phyloP scores from a whole-genome alignment of 1,140 invertebrate species.

The Ceratosolen fusciceps region DNA sequence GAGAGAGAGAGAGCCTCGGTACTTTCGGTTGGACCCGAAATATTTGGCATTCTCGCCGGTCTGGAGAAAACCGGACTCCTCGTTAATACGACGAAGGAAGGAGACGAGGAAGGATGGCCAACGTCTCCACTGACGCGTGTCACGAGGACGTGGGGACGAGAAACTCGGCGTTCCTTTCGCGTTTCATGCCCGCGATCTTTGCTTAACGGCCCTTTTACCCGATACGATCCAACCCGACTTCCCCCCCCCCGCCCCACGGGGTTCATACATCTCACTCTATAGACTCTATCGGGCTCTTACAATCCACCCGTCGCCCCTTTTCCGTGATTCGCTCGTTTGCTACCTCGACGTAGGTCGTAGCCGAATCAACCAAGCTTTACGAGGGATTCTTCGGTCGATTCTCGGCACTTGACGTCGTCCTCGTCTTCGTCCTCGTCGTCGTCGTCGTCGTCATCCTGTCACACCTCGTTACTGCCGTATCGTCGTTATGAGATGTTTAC shows the following conservation, averaged over 20 bases:
- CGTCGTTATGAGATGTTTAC: constrained; percentile 67
- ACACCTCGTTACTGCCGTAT: constrained; percentile 64
- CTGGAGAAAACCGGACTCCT: constrained; percentile 14
- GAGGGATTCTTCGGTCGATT: constrained; percentile 46
- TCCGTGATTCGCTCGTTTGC: constrained; percentile 15
- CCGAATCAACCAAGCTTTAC: constrained; percentile 55
- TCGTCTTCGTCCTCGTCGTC: no score
- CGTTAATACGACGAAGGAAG: constrained; percentile 38
- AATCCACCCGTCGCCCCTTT: constrained; percentile 12
- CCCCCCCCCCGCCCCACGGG: constrained; percentile 53
- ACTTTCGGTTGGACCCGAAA: not conserved
- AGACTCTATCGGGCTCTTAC: not conserved
- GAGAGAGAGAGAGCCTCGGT: not conserved
- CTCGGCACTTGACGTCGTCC: constrained; percentile 61
- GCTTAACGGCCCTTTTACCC: constrained; percentile 57
- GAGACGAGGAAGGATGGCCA: not conserved
- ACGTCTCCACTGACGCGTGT: not conserved
- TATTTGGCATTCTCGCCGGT: not conserved
- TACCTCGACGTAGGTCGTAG: not conserved
- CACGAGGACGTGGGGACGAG: not conserved
- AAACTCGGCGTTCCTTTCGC: constrained; percentile 57
- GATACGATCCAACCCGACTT: no score
- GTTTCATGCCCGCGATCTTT: constrained; percentile 61
- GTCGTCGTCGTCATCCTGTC: no score
- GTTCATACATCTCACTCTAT: constrained; percentile 1